Evolutionary conservation across 2,113 vertebrate genomes (phyloP), one percentile per base, ranked within the genome.

Genomic region (Brachypteracias leptosomus): DNA sequence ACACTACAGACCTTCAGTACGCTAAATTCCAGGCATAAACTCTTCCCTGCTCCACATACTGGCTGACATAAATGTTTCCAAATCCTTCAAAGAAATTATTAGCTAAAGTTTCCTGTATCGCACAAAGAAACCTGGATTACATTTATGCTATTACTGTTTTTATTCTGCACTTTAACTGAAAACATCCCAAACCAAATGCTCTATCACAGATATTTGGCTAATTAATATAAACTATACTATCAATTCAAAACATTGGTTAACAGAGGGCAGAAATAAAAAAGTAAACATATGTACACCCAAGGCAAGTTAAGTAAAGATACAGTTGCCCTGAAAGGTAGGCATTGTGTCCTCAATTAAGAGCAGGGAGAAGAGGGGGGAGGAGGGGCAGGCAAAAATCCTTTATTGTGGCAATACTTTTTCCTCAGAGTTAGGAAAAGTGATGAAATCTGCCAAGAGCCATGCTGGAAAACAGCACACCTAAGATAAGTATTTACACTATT

Each of bases 351-450:
- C 55, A 58, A 52, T 77, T 81, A 54, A 85, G 15, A 79, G 8
- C 8, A 54, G 6, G 13, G 25, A 86, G 25, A 80, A 65, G 3
- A 31, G 9, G 13, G 28, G 54, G 2, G 10, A 13, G 1, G 1
- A 1, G 3, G 4, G 2, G 1, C 9, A 5, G 8, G 57, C 4
- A 7, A 16, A 19, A 65, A 65, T 36, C 11, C 14, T 73, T 59
- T 61, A 13, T 8, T 29, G 15, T 6, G 0, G 63, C 25, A 54
- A 35, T 17, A 58, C 13, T 71, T 80, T 65, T 89, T 51, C 40
- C 40, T 71, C 33, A 42, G 33, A 58, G 22, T 36, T 40, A 80
- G 18, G 18, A 75, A 71, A 2, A 42, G 8, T 3, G 3, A 80
- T 17, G 4, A 42, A 65, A 83, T 65, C 73, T 68, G 16, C 35